A percentile compares a stretch with the other conserved stretches of the same genome.
phyloP scores from a whole-genome alignment of 2,888 invertebrate genomes.

The Harpagoxenus sublaevis region DNA sequence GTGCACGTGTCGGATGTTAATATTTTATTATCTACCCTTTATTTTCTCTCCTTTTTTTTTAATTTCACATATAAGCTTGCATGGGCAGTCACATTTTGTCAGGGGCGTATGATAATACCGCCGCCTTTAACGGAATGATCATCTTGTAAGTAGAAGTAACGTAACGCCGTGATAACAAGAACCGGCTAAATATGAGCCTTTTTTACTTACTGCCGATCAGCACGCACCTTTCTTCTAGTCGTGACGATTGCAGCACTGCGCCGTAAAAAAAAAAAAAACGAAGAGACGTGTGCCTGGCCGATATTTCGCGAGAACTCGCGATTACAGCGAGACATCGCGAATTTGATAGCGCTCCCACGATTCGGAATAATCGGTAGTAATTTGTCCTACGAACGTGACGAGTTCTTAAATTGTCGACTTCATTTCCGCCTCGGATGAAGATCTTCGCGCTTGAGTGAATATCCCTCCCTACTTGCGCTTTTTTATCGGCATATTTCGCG shows the following conservation, averaged over 20 bases:
- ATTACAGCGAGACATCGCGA: neutral
- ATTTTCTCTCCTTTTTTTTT: slow-evolving; percentile 60
- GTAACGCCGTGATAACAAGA: slow-evolving; percentile 42
- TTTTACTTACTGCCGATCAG: slow-evolving; percentile 41
- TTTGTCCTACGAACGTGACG: neutral
- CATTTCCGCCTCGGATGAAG: neutral
- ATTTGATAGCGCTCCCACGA: neutral
- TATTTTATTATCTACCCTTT: slow-evolving; percentile 39
- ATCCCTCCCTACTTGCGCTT: neutral
- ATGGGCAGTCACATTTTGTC: slow-evolving; percentile 61
- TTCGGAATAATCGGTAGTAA: neutral
- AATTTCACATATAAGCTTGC: slow-evolving; percentile 52
- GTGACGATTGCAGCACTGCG: slow-evolving; percentile 47
- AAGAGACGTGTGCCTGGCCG: slow-evolving; percentile 42
- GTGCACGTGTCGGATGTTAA: slow-evolving; percentile 60
- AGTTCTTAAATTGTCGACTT: neutral
- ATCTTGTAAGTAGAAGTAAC: slow-evolving; percentile 55
- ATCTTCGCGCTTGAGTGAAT: neutral
- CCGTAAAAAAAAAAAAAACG: neutral
- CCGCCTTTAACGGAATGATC: slow-evolving; percentile 56
- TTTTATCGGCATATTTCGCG: neutral
- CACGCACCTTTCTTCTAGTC: slow-evolving; percentile 44
- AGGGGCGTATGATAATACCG: slow-evolving; percentile 40
- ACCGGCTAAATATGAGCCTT: slow-evolving; percentile 44
- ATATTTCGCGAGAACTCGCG: slow-evolving; percentile 43